A percentile compares a stretch with the other conserved stretches of the same genome.
Evolutionary conservation across 2,797 vertebrate species (phyloP).

Genomic region (Gallinago nigripennis): DNA sequence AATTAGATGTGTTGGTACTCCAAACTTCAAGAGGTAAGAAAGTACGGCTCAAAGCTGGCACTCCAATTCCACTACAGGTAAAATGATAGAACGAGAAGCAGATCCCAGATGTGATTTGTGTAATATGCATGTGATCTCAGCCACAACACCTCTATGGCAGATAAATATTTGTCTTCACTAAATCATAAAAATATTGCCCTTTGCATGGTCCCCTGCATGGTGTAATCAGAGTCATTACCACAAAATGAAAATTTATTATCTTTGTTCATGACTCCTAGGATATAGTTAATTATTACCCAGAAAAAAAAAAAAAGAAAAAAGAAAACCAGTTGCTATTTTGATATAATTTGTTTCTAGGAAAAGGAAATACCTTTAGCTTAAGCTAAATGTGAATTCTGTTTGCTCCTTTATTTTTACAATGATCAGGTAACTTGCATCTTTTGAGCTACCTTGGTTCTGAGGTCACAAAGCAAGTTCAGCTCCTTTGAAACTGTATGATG

Average conservation of each 20-base stretch:
- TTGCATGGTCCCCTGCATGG: neutral
- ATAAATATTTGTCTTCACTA: neutral
- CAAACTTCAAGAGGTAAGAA: neutral
- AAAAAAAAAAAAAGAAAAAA: neutral
- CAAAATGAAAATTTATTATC: neutral
- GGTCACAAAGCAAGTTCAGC: neutral
- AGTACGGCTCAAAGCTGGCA: neutral
- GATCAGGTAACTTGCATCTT: neutral
- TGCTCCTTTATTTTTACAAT: neutral
- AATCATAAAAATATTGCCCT: neutral
- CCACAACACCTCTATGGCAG: neutral
- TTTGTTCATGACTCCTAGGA: neutral
- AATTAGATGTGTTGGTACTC: neutral
- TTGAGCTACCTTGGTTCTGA: neutral
- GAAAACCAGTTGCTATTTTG: neutral
- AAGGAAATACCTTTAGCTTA: neutral
- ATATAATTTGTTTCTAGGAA: neutral
- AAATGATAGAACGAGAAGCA: neutral
- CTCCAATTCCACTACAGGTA: neutral
- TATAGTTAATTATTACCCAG: neutral
- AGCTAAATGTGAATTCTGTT: neutral
- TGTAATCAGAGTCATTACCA: neutral
- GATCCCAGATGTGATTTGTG: neutral
- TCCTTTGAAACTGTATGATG: neutral
- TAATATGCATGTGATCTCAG: neutral